Base-by-base conservation (phyloP, 2,888 invertebrate genomes). In the Cheilosia variabilis region DNA sequence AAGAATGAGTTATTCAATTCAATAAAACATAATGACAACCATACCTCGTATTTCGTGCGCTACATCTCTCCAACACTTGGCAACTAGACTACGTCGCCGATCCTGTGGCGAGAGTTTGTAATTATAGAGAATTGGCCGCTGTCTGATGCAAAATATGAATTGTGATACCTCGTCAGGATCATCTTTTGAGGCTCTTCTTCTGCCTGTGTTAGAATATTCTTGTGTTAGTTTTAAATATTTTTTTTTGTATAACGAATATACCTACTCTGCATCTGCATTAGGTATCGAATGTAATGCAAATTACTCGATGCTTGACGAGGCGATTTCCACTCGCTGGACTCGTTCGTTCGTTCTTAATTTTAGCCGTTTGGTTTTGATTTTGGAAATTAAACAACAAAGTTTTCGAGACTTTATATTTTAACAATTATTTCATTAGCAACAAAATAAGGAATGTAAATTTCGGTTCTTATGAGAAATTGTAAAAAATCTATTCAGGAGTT, bases 61-160 rank as follows among this genome's bases (percentile, higher is more conserved):
- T 10, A 91, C 90, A 68, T 90, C 89, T 75, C 89, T 88, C 91
- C 91, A 91, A 17, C 91, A 90, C 69, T 88, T 90, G 3, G 90
- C 87, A 27, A 91, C 89, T 71, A 91, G 91, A 9, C 87, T 89
- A 15, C 92, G 90, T 24, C 91, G 88, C 27, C 91, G 77, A 58
- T 90, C 89, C 73, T 91, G 90, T 1, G 90, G 90, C 53, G 90
- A 90, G 37, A 92, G 73, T 78, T 92, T 91, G 80, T 91, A 92
- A 55, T 91, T 91, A 80, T 92, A 91, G 6, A 91, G 87, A 2
- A 90, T 88, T n/a, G 91, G 92, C 79, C 92, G 91, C 72, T 91
- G 90, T 5, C 90, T 88, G 17, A 91, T 91, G 9, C 81, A 77
- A 68, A n/a, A 60, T 43, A 86, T 86, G 15, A 86, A 68, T 15